Conservation (phyloP, 1,140 invertebrate genomes). For the Cotesia vestalis region DNA sequence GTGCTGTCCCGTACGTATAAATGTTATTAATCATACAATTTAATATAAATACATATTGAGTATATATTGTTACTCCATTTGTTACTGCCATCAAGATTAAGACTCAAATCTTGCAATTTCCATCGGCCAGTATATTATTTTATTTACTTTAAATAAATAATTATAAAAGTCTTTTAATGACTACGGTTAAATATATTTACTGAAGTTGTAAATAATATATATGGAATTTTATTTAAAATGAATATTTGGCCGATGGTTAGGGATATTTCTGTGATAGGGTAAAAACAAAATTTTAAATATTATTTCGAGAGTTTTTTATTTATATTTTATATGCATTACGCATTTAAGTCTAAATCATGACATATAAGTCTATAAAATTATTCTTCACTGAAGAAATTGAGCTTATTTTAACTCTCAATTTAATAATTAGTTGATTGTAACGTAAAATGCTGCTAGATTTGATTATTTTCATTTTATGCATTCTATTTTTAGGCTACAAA, state of each 20-base stretch:
- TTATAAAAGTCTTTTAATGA: slow-evolving; percentile 22
- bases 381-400: slow-evolving; percentile 22
- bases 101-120: slow-evolving; percentile 24
- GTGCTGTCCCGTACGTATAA: slow-evolving; percentile 37
- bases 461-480: no score
- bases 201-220: slow-evolving; percentile 3
- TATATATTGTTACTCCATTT: slow-evolving; percentile 52
- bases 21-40: slow-evolving; percentile 38
- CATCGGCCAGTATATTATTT: slow-evolving; percentile 32
- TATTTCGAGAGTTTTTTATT: slow-evolving; percentile 40
- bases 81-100: slow-evolving; percentile 56
- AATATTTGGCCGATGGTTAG: slow-evolving; percentile 32
- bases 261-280: slow-evolving; percentile 59
- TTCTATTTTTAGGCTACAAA: no score
- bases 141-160: slow-evolving; percentile 23
- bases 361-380: slow-evolving; percentile 37
- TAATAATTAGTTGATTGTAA: not conserved
- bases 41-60: slow-evolving; percentile 36
- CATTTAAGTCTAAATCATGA: slow-evolving; percentile 31
- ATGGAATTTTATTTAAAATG: not conserved
- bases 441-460: not conserved
- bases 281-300: slow-evolving; percentile 44
- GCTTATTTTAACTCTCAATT: not conserved
- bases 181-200: not conserved
- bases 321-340: slow-evolving; percentile 35